These are phyloP conservation scores for Bombyx huttoni DNA, from an alignment of 2,888 invertebrate genomes.

Conservation along the genomic window DNA sequence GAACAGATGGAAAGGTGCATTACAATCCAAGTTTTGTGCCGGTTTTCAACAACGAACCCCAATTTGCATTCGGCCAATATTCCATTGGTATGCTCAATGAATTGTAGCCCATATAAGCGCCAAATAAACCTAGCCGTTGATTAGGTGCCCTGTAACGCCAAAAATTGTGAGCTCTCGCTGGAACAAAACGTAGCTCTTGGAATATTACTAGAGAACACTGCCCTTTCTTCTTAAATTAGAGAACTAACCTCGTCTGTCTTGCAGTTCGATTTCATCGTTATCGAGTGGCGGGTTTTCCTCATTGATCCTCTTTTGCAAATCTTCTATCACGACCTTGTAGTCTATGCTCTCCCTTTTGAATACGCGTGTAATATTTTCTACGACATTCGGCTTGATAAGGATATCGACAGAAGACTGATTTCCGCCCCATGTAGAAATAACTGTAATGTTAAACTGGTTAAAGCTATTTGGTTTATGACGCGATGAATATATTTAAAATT, in stretches of 20 bases:
- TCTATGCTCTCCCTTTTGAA: slow-evolving; percentile 75
- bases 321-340: slow-evolving; percentile 81
- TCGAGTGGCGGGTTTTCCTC: slow-evolving; percentile 82
- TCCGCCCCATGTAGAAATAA: slow-evolving; percentile 77
- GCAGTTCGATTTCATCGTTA: slow-evolving; percentile 77
- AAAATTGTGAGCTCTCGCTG: slow-evolving; percentile 72
- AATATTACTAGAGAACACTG: slow-evolving; percentile 25
- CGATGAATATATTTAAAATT: not conserved
- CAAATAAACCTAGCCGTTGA: slow-evolving; percentile 51
- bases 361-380: slow-evolving; percentile 74
- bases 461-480: not conserved
- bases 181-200: slow-evolving; percentile 59
- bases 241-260: slow-evolving; percentile 77
- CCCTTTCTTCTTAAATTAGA: slow-evolving; percentile 2
- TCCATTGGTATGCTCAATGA: slow-evolving; percentile 71
- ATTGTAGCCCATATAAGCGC: slow-evolving; percentile 68
- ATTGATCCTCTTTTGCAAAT: slow-evolving; percentile 84
- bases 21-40: slow-evolving; percentile 30
- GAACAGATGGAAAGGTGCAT: slow-evolving; percentile 21
- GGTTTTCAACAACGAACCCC: slow-evolving; percentile 70
- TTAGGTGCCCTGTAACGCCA: slow-evolving; percentile 69
- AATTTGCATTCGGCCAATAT: slow-evolving; percentile 73
- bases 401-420: slow-evolving; percentile 77
- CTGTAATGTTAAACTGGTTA: slow-evolving; percentile 34
- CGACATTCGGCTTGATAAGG: slow-evolving; percentile 77